Percentiles rank a stretch among this genome's conserved stretches.
These are phyloP conservation scores for Holothuria glaberrima DNA, from an alignment of 35 echinoderm and acorn worm genomes.

Conservation along the genomic window DNA sequence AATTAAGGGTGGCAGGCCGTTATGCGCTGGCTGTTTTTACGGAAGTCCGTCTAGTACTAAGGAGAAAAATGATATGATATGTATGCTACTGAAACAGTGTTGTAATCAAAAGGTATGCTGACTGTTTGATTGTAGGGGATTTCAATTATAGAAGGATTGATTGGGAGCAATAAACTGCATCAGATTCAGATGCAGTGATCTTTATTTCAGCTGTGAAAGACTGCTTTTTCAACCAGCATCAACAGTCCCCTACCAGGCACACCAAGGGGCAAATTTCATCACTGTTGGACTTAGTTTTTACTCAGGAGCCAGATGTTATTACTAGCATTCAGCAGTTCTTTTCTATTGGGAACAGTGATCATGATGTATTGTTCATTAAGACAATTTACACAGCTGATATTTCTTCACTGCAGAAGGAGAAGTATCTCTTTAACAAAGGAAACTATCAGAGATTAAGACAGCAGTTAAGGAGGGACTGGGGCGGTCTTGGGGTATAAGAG, in stretches of 20 bases:
- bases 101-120: background rate
- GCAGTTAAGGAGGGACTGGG: too few species aligned
- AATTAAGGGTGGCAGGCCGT: background rate
- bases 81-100: background rate
- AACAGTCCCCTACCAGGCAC: background rate
- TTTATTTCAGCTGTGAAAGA: constrained; percentile 13
- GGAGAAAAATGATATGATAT: constrained; percentile 34
- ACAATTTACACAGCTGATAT: too few species aligned
- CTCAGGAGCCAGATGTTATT: too few species aligned
- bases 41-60: constrained; percentile 33
- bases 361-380: constrained; percentile 26
- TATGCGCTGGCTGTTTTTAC: constrained; percentile 42
- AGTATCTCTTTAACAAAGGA: too few species aligned
- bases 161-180: background rate
- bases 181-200: background rate
- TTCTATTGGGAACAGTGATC: constrained; percentile 18
- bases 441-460: too few species aligned
- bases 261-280: constrained; percentile 12
- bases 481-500: too few species aligned
- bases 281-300: too few species aligned
- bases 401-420: too few species aligned
- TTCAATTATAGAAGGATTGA: constrained; percentile 19
- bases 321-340: constrained; percentile 23
- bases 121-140: too few species aligned
- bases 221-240: constrained; percentile 25